Evolutionary conservation across 2,888 invertebrate species (phyloP).

Genomic region (Coremacera marginata): DNA sequence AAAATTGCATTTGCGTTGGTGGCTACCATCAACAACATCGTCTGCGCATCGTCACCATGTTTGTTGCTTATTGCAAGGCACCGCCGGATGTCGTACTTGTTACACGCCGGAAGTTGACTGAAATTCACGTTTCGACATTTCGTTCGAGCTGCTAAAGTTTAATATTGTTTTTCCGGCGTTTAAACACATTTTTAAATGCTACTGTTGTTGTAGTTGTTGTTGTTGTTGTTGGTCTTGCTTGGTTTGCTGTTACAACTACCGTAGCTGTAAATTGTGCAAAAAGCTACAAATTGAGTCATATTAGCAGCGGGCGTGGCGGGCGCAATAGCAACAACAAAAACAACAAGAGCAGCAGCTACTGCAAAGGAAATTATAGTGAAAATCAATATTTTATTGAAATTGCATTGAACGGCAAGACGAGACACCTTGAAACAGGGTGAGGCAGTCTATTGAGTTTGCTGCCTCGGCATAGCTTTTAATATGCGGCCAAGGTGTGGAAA

Average conservation of each 20-base stretch:
- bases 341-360: slow-evolving; percentile 10
- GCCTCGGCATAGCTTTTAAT: not conserved
- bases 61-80: slow-evolving; percentile 3
- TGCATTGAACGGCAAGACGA: not conserved
- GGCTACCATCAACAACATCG: not conserved
- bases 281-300: slow-evolving; percentile 33
- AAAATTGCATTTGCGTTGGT: slow-evolving; percentile 23
- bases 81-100: slow-evolving; percentile 39
- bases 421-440: too few species aligned
- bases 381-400: slow-evolving; percentile 43
- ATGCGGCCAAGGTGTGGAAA: slow-evolving; percentile 29
- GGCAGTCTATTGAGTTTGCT: not conserved
- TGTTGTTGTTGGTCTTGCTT: not conserved
- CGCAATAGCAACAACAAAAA: slow-evolving; percentile 5
- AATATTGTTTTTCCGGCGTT: slow-evolving; percentile 37
- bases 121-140: slow-evolving; percentile 39
- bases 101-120: slow-evolving; percentile 36
- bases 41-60: not conserved
- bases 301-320: slow-evolving; percentile 23
- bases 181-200: slow-evolving; percentile 16
- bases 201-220: not conserved
- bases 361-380: slow-evolving; percentile 36
- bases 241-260: not conserved
- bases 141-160: slow-evolving; percentile 28
- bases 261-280: slow-evolving; percentile 9